Percentiles rank a stretch among this genome's conserved stretches.
Conservation (phyloP, 2,797 vertebrate genomes). For the Oreochromis grahami region DNA sequence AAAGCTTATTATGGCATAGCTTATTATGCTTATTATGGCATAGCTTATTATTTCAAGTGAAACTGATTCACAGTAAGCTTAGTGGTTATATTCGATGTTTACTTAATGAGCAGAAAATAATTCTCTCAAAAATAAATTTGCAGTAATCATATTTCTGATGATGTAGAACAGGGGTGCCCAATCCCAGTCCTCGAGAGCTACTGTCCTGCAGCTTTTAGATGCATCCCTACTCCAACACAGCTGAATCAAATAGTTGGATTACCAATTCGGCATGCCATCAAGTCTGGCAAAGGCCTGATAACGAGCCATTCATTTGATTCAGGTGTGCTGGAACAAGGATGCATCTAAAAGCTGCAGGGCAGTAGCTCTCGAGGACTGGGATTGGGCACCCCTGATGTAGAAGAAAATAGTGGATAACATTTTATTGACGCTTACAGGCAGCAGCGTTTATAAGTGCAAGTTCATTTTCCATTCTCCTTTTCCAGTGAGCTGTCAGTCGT, state of each 20-base stretch:
- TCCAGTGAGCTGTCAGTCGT: neutral
- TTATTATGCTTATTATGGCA: neutral
- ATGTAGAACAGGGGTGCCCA: too few relatives aligned
- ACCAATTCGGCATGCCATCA: too few relatives aligned
- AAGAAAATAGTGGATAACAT: neutral
- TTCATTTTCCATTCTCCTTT: neutral
- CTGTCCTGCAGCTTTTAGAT: too few relatives aligned
- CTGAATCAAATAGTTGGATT: too few relatives aligned
- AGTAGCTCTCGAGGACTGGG: too few relatives aligned
- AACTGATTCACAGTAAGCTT: neutral
- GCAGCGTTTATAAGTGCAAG: neutral
- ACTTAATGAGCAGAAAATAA: neutral
- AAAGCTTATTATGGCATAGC: neutral
- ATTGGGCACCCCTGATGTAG: too few relatives aligned
- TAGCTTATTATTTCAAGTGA: neutral
- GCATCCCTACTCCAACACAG: too few relatives aligned
- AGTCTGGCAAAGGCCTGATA: too few relatives aligned
- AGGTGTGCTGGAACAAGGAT: too few relatives aligned
- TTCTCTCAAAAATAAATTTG: neutral
- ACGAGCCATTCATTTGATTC: too few relatives aligned
- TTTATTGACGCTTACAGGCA: neutral
- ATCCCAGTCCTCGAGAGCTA: too few relatives aligned
- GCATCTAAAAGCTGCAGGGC: too few relatives aligned
- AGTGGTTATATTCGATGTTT: neutral
- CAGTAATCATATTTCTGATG: neutral